These are phyloP conservation scores for Heptranchias perlo DNA, from an alignment of 2,113 vertebrate genomes.

Conservation along the genomic window DNA sequence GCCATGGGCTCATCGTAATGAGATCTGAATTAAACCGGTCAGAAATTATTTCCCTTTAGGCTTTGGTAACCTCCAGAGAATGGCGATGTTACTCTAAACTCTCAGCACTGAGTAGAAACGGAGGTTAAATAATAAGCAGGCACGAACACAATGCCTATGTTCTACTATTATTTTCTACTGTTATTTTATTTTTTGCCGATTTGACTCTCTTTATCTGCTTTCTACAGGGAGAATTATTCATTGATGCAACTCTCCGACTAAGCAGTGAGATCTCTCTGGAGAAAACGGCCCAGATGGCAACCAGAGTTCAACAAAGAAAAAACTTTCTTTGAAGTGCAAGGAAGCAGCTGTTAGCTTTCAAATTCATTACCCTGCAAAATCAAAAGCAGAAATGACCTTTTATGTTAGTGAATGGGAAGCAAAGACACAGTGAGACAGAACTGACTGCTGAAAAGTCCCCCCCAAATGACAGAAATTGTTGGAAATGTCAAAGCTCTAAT, in stretches of 20 bases:
- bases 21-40: slow-evolving; percentile 2
- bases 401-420: not conserved
- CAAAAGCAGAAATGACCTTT: not conserved
- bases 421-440: not conserved
- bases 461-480: not conserved
- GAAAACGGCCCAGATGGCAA: not conserved
- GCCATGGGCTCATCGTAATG: not conserved
- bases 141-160: too few relatives aligned
- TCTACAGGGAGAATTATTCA: slow-evolving; percentile 13
- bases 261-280: not conserved
- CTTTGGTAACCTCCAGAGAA: not conserved
- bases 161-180: too few relatives aligned
- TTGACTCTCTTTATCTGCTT: not conserved
- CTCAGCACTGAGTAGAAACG: not conserved
- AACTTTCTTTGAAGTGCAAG: not conserved
- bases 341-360: slow-evolving; percentile 17
- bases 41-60: not conserved
- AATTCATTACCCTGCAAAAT: not conserved
- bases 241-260: not conserved
- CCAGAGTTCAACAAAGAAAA: too few relatives aligned
- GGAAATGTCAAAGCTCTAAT: not conserved
- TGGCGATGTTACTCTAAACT: not conserved
- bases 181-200: too few relatives aligned
- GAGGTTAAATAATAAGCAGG: not conserved
- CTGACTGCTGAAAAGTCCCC: not conserved